A percentile compares a stretch with the other conserved stretches of the same genome.
Evolutionary conservation across 2,113 vertebrate genomes (phyloP).

Genomic region (Ammodytes marinus): DNA sequence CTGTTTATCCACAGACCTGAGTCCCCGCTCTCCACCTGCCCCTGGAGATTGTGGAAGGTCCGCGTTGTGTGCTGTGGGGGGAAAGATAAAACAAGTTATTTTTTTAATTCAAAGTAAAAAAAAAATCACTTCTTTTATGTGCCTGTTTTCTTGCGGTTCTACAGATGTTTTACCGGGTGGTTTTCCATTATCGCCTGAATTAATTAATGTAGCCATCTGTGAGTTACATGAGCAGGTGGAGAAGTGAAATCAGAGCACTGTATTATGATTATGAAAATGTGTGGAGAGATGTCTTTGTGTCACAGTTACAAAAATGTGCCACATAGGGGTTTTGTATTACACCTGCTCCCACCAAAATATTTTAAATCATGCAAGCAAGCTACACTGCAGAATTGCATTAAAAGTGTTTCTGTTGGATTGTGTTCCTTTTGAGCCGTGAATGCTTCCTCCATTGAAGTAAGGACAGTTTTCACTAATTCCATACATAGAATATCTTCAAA

Average conservation of each 20-base stretch:
- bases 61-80: constrained; percentile 88
- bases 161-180: background rate
- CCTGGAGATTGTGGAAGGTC: constrained; percentile 90
- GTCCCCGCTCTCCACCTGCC: constrained; percentile 89
- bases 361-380: background rate
- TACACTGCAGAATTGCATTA: background rate
- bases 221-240: constrained; percentile 9
- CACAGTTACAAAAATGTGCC: background rate
- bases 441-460: background rate
- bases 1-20: constrained; percentile 98
- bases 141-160: background rate
- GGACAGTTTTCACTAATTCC: background rate
- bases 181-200: background rate
- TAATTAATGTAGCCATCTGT: background rate
- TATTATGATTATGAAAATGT: background rate
- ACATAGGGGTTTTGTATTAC: background rate
- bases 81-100: background rate
- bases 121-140: background rate
- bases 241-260: background rate
- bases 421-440: background rate
- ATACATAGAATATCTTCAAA: background rate
- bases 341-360: background rate
- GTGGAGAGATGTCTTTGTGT: background rate
- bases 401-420: background rate
- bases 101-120: background rate